These are phyloP conservation scores for Zaprionus obscuricornis DNA, from an alignment of 2,888 invertebrate species.

Conservation along the genomic window DNA sequence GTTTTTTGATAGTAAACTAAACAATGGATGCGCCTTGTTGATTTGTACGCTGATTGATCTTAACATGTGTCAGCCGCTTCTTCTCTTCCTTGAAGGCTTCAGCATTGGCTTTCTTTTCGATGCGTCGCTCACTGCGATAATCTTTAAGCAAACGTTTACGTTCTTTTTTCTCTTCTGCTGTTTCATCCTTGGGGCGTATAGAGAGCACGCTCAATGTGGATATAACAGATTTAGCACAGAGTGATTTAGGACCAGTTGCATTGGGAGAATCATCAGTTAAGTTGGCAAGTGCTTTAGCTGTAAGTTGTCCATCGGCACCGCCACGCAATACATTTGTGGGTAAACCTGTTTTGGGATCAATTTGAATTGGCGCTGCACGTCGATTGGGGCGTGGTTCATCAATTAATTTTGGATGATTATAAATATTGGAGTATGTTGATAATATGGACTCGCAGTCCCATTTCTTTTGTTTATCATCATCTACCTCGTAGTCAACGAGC, in stretches of 20 bases:
- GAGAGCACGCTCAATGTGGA: conserved; percentile 89
- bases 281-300: conserved; percentile 88
- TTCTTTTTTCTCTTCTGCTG: conserved; percentile 89
- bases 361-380: conserved; percentile 84
- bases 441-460: conserved; percentile 97
- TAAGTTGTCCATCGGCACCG: conserved; percentile 86
- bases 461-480: conserved; percentile 87
- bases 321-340: conserved; percentile 88
- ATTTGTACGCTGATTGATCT: conserved; percentile 90
- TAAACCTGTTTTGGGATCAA: conserved; percentile 89
- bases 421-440: conserved; percentile 94
- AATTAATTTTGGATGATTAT: conserved; percentile 96
- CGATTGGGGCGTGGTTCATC: conserved; percentile 86
- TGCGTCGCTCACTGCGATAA: conserved; percentile 90
- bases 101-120: conserved; percentile 92
- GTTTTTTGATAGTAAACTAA: conserved; percentile 29
- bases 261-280: conserved; percentile 84
- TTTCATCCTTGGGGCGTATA: conserved; percentile 90
- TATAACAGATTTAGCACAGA: conserved; percentile 86
- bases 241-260: conserved; percentile 84
- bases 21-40: conserved; percentile 88
- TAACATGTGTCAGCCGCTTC: conserved; percentile 90
- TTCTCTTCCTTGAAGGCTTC: conserved; percentile 94
- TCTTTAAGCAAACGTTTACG: conserved; percentile 91
- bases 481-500: conserved; percentile 86